These are phyloP conservation scores for Augiades crinisus DNA, from an alignment of 2,888 invertebrate species.

Conservation along the genomic window DNA sequence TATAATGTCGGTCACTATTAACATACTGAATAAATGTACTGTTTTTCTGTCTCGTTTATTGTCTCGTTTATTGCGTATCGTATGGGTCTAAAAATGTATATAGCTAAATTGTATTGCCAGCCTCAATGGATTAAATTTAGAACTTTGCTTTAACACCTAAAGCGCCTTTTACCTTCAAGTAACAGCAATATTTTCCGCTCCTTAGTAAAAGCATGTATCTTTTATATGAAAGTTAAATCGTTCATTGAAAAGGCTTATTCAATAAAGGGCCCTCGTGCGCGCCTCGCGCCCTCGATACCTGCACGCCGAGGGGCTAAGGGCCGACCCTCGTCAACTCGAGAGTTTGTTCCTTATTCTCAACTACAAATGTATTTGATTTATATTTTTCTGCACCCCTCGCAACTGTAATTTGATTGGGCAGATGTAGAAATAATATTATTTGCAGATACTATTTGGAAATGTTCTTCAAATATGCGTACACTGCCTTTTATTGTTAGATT, in stretches of 20 bases:
- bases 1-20: no score
- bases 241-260: slow-evolving; percentile 15
- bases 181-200: background rate
- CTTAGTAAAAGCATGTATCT: background rate
- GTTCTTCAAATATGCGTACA: background rate
- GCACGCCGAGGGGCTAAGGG: background rate
- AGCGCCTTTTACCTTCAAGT: background rate
- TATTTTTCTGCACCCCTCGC: background rate
- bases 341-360: slow-evolving; percentile 15
- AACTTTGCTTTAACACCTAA: no score
- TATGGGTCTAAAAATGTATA: no score
- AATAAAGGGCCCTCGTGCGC: slow-evolving; percentile 1
- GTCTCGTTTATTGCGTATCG: no score
- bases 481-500: background rate
- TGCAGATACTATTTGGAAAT: background rate
- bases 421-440: background rate
- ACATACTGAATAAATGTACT: no score
- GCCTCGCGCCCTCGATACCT: slow-evolving; percentile 9
- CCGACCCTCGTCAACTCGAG: slow-evolving; percentile 17
- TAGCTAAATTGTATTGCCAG: no score
- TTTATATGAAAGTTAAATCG: slow-evolving; percentile 2
- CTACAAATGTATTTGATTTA: slow-evolving; percentile 17
- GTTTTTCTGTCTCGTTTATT: no score
- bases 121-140: no score
- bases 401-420: background rate